phyloP scores from a whole-genome alignment of 2,797 vertebrate genomes.

The Semaprochilodus insignis region DNA sequence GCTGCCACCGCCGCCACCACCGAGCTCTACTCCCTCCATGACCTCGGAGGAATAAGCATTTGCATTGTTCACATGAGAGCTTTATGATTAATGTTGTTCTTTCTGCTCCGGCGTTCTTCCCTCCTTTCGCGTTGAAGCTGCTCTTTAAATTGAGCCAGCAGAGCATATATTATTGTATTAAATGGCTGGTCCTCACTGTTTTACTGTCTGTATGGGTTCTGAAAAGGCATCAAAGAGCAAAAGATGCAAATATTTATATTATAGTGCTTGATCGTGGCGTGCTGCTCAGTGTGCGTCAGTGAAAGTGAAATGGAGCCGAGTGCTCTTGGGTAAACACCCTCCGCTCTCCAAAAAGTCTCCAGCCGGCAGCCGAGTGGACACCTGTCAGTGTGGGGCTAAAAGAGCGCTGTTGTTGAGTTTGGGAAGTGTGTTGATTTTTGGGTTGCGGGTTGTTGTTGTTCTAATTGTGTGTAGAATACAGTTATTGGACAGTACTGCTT shows the following conservation, averaged over 20 bases:
- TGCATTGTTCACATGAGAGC: slow-evolving; percentile 46
- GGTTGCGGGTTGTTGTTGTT: not conserved
- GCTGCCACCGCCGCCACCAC: not conserved
- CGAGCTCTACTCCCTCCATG: slow-evolving; percentile 28
- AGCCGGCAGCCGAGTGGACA: slow-evolving; percentile 27
- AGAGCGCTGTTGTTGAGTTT: slow-evolving; percentile 23
- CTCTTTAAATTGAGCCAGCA: slow-evolving; percentile 1
- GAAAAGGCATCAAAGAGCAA: not conserved
- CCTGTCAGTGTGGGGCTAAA: slow-evolving; percentile 42
- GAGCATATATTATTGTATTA: slow-evolving; percentile 3
- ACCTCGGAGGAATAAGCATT: slow-evolving; percentile 52
- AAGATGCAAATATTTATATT: slow-evolving; percentile 21
- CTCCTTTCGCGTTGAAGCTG: not conserved
- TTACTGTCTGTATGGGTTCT: not conserved
- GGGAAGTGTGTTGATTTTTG: not conserved
- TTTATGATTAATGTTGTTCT: slow-evolving; percentile 34
- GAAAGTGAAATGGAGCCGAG: slow-evolving; percentile 41
- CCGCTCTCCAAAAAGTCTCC: slow-evolving; percentile 36
- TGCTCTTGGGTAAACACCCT: slow-evolving; percentile 32
- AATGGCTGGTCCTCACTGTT: not conserved
- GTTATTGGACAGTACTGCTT: no score
- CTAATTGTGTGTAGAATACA: not conserved
- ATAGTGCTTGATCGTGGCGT: slow-evolving; percentile 6
- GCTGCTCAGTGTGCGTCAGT: not conserved
- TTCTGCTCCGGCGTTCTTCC: not conserved